A percentile compares a stretch with the other conserved stretches of the same genome.
Conservation (phyloP, 2,797 vertebrate genomes). For the Falco novaeseelandiae region DNA sequence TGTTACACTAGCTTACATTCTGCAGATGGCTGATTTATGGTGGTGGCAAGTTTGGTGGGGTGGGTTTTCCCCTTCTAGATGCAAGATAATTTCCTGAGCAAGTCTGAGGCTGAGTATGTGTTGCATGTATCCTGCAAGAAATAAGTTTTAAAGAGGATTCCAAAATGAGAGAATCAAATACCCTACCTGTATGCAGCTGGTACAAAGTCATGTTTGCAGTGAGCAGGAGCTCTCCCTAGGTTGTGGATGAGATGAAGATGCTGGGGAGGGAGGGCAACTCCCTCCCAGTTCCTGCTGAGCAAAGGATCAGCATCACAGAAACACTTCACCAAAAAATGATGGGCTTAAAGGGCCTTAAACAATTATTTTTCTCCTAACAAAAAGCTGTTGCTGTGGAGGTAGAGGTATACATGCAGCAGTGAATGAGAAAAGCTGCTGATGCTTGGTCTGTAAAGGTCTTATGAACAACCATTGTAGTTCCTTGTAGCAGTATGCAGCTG, state of each 20-base stretch:
- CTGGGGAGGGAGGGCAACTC: background rate
- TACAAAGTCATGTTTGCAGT: background rate
- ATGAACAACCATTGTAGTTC: background rate
- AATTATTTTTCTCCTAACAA: background rate
- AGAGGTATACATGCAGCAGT: background rate
- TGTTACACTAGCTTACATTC: background rate
- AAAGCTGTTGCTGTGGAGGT: background rate
- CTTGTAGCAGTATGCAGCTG: background rate
- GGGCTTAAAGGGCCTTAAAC: background rate
- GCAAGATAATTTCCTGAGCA: background rate
- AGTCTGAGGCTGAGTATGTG: background rate
- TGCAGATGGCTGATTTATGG: background rate
- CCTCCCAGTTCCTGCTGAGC: background rate
- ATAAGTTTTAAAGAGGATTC: background rate
- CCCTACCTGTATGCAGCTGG: rapidly evolving
- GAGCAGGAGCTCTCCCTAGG: background rate
- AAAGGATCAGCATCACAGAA: background rate
- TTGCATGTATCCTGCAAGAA: background rate
- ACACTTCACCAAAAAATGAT: background rate
- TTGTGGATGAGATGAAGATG: background rate
- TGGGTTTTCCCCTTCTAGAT: background rate
- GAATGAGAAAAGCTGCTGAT: background rate
- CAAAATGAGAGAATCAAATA: background rate
- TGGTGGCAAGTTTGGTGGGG: background rate
- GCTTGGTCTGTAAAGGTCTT: background rate